Percentiles rank a stretch among this genome's conserved stretches.
These are phyloP conservation scores for Ciconia boyciana DNA, from an alignment of 2,113 vertebrate species.

Conservation along the genomic window DNA sequence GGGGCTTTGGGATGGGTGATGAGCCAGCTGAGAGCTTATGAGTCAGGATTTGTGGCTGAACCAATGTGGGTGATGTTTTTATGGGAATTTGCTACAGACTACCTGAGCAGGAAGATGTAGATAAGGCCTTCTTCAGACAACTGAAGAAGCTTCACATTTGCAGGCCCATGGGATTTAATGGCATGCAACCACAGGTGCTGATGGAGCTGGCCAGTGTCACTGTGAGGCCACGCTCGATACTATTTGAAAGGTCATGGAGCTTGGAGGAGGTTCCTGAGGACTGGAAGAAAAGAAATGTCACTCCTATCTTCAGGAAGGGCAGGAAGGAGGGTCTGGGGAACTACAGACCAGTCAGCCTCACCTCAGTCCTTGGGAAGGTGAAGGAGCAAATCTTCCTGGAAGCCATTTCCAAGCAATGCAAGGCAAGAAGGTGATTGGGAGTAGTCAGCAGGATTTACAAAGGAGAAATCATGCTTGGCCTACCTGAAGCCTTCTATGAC, in stretches of 20 bases:
- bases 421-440: neutral
- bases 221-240: neutral
- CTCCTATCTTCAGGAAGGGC: neutral
- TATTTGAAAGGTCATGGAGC: neutral
- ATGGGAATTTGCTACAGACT: neutral
- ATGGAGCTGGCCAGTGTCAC: neutral
- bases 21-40: neutral
- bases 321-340: neutral
- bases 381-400: neutral
- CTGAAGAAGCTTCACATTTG: neutral
- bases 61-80: neutral
- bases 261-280: neutral
- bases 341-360: neutral
- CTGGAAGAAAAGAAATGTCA: neutral
- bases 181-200: neutral
- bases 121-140: neutral
- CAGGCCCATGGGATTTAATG: neutral
- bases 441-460: neutral
- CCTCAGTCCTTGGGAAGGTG: neutral
- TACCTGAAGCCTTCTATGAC: neutral
- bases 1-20: too few species aligned
- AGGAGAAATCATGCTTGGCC: neutral
- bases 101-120: neutral
- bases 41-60: neutral
- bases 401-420: neutral